Conservation (phyloP, 2,113 vertebrate genomes). For the Vulpes ferrilata region DNA sequence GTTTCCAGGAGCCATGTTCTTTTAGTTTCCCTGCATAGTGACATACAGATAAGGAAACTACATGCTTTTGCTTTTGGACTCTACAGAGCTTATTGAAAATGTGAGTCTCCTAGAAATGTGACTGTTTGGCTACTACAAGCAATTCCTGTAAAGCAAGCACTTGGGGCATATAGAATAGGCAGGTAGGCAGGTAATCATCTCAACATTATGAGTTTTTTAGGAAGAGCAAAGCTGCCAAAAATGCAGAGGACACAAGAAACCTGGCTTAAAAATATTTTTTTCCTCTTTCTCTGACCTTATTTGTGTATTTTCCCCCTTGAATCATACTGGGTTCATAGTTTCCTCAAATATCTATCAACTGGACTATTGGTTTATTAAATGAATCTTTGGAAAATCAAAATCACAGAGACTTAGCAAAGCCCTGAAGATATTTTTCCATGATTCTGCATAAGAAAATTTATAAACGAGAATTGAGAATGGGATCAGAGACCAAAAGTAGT, state of each 20-base stretch:
- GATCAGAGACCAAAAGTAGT: not conserved
- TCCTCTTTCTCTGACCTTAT: not conserved
- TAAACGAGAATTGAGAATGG: not conserved
- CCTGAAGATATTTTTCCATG: not conserved
- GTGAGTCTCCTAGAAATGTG: not conserved
- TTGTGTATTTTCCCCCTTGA: not conserved
- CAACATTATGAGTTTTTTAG: not conserved
- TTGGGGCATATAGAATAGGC: not conserved
- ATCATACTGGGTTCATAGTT: not conserved
- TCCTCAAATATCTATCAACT: not conserved
- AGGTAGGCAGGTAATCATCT: not conserved
- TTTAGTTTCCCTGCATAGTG: not conserved
- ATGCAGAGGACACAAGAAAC: not conserved
- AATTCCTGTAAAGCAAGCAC: conserved; percentile 38
- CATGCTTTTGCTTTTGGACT: conserved; percentile 34
- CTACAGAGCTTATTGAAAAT: conserved; percentile 52
- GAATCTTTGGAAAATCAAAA: not conserved
- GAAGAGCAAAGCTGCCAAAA: not conserved
- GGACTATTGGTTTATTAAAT: not conserved
- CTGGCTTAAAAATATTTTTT: not conserved
- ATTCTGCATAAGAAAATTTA: not conserved
- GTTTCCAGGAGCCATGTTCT: not conserved
- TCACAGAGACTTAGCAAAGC: not conserved
- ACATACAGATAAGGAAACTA: not conserved
- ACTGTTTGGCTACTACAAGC: not conserved